Conservation (phyloP, 2,797 vertebrate genomes). For the Thamnophis elegans region DNA sequence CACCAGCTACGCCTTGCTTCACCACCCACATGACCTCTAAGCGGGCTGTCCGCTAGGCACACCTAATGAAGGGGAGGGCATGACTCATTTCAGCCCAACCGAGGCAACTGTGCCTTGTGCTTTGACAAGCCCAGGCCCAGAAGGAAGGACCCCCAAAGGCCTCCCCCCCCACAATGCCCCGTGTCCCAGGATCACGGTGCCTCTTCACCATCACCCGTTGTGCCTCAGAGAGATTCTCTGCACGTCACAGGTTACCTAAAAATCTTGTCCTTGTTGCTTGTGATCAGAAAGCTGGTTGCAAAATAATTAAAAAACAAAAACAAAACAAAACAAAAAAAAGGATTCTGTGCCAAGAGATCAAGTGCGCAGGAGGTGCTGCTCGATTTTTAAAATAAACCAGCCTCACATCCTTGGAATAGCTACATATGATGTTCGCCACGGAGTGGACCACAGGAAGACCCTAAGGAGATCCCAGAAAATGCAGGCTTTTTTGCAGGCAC, state of each 20-base stretch:
- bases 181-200: neutral
- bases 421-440: conserved; percentile 32
- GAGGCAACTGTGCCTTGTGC: neutral
- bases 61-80: neutral
- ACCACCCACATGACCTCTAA: neutral
- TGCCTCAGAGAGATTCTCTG: conserved; percentile 27
- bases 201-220: conserved; percentile 7
- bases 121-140: conserved; percentile 14
- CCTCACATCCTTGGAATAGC: conserved; percentile 39
- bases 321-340: conserved; percentile 1
- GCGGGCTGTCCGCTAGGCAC: neutral
- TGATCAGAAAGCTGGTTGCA: conserved; percentile 39
- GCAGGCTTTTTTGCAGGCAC: conserved; percentile 40
- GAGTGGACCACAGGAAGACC: conserved; percentile 39
- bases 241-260: conserved; percentile 39
- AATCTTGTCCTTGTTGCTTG: conserved; percentile 39
- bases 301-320: conserved; percentile 21
- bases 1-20: neutral
- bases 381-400: conserved; percentile 27
- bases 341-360: conserved; percentile 36
- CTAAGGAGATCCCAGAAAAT: conserved; percentile 43
- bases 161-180: neutral
- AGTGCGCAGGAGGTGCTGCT: conserved; percentile 34
- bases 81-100: neutral
- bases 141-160: neutral